A percentile compares a stretch with the other conserved stretches of the same genome.
Conservation (phyloP, 2,113 vertebrate genomes). For the Myxocyprinus asiaticus region DNA sequence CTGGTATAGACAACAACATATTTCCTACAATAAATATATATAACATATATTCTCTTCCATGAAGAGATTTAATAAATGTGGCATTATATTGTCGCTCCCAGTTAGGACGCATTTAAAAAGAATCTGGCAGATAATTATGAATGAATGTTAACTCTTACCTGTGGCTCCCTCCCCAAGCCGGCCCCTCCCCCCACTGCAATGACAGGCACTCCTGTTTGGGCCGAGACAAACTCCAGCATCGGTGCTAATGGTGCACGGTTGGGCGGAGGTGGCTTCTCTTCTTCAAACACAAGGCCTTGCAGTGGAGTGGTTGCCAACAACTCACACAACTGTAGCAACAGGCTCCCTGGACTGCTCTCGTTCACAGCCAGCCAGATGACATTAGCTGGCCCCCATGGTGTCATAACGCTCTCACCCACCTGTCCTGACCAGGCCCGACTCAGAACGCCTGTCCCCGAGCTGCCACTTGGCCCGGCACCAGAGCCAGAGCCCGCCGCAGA, state of each 20-base stretch:
- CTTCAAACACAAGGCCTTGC: slow-evolving; percentile 93
- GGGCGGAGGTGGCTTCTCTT: slow-evolving; percentile 78
- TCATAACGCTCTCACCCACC: slow-evolving; percentile 79
- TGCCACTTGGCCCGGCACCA: slow-evolving; percentile 47
- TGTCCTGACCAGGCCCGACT: slow-evolving; percentile 67
- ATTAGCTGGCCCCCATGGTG: slow-evolving; percentile 81
- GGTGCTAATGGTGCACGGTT: slow-evolving; percentile 85
- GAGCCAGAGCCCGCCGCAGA: slow-evolving; percentile 66
- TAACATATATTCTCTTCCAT: no score
- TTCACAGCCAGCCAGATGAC: slow-evolving; percentile 88
- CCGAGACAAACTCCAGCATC: slow-evolving; percentile 93
- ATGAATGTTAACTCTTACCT: slow-evolving; percentile 70
- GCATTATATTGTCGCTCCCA: no score
- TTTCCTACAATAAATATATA: no score
- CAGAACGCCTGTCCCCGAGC: slow-evolving; percentile 52
- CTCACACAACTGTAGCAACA: slow-evolving; percentile 91
- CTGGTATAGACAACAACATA: no score
- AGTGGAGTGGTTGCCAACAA: slow-evolving; percentile 89
- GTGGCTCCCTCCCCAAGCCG: slow-evolving; percentile 88
- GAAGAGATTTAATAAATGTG: no score
- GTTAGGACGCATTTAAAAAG: no score
- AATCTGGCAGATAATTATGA: background rate
- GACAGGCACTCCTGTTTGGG: slow-evolving; percentile 91
- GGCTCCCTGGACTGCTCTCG: slow-evolving; percentile 88
- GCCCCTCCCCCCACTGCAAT: slow-evolving; percentile 89